phyloP scores from a whole-genome alignment of 2,113 vertebrate genomes.

The Gracilinanus agilis region DNA sequence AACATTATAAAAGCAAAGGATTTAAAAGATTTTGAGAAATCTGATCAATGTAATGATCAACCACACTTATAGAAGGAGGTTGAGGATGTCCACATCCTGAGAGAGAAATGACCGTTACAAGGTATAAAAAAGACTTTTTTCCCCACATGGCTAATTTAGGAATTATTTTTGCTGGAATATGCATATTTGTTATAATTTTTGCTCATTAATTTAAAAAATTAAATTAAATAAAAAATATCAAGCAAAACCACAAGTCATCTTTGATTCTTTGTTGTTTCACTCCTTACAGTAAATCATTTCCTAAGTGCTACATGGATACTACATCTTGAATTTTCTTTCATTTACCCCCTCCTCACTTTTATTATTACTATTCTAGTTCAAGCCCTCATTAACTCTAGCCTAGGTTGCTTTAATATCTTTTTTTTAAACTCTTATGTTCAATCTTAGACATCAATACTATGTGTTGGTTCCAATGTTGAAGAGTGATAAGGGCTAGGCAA shows the following conservation, averaged over 20 bases:
- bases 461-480: no score
- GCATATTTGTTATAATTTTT: neutral
- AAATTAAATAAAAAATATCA: neutral
- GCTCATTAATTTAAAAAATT: neutral
- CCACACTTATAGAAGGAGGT: neutral
- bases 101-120: neutral
- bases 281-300: neutral
- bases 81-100: neutral
- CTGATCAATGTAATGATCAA: neutral
- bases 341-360: neutral
- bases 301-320: neutral
- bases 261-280: neutral
- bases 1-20: neutral
- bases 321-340: neutral
- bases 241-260: neutral
- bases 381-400: neutral
- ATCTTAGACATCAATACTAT: no score
- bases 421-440: no score
- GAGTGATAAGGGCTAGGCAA: no score
- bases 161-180: neutral
- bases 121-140: neutral
- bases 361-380: neutral
- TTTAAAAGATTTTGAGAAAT: neutral
- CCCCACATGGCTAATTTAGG: neutral
- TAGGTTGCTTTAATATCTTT: neutral